phyloP scores from a whole-genome alignment of 2,113 vertebrate species.

The Sarotherodon lohbergeri region DNA sequence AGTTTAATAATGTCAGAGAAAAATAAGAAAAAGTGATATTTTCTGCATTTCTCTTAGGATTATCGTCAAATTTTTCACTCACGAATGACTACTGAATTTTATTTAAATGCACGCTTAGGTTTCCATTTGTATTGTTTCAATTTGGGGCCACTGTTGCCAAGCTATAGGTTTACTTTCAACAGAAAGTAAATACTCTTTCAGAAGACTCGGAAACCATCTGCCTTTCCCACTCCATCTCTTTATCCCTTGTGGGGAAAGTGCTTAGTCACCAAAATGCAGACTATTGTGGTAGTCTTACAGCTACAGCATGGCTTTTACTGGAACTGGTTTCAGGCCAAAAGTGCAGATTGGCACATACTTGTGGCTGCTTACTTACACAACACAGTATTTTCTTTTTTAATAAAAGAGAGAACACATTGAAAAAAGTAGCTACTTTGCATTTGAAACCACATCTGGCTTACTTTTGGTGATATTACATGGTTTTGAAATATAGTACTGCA shows the following conservation, averaged over 20 bases:
- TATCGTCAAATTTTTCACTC: background rate
- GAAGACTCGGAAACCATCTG: background rate
- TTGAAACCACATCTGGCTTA: constrained; percentile 16
- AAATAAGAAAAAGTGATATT: background rate
- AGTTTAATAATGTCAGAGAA: background rate
- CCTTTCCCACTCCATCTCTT: background rate
- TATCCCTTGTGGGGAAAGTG: constrained; percentile 31
- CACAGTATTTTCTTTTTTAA: background rate
- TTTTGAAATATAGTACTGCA: background rate
- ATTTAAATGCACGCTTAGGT: background rate
- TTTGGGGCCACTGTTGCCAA: background rate
- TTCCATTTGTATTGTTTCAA: background rate
- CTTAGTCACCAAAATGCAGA: constrained; percentile 47
- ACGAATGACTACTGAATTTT: background rate
- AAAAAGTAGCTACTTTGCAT: constrained; percentile 13
- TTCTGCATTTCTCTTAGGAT: background rate
- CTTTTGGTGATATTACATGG: constrained; percentile 10
- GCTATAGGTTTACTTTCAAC: background rate
- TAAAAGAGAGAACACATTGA: constrained; percentile 2
- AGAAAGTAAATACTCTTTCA: background rate
- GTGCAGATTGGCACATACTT: constrained; percentile 53
- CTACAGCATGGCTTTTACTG: constrained; percentile 35
- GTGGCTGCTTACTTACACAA: constrained; percentile 36
- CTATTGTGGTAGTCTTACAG: constrained; percentile 28
- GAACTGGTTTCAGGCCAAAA: constrained; percentile 33